phyloP scores from a whole-genome alignment of 2,888 invertebrate species.

The Schrankia costaestrigalis region DNA sequence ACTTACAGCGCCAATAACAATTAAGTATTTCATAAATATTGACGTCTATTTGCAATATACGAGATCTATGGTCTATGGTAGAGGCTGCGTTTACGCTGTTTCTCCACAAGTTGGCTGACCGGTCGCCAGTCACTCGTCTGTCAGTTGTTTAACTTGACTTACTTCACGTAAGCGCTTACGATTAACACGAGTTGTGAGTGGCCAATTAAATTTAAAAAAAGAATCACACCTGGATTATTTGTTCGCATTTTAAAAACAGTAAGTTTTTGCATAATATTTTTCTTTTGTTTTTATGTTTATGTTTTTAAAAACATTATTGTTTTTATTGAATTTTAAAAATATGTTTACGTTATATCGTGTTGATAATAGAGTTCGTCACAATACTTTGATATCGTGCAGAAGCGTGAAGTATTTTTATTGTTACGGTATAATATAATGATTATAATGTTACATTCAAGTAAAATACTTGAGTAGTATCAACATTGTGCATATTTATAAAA shows the following conservation, averaged over 20 bases:
- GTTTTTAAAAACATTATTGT: not conserved
- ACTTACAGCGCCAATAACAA: too few species aligned
- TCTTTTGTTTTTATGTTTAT: not conserved
- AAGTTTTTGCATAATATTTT: constrained; percentile 14
- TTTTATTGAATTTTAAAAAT: too few species aligned
- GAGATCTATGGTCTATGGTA: constrained; percentile 35
- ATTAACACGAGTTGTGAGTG: constrained; percentile 29
- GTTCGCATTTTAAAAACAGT: constrained; percentile 19
- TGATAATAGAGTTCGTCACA: too few species aligned
- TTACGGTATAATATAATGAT: too few species aligned
- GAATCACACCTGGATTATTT: constrained; percentile 8
- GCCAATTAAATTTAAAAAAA: constrained; percentile 18
- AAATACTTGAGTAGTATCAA: too few species aligned
- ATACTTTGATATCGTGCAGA: too few species aligned
- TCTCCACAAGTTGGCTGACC: constrained; percentile 44
- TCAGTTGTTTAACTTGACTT: constrained; percentile 25
- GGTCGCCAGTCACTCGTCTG: constrained; percentile 43
- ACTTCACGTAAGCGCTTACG: constrained; percentile 19
- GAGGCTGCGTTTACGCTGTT: constrained; percentile 46
- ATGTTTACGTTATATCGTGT: too few species aligned
- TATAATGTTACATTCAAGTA: too few species aligned
- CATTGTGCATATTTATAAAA: too few species aligned
- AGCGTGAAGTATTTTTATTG: too few species aligned
- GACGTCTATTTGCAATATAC: constrained; percentile 20
- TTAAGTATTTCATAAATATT: constrained; percentile 6